Evolutionary conservation across 2,888 invertebrate species (phyloP), one percentile per base, ranked within the genome.

Genomic region (Crepidodera aurea): DNA sequence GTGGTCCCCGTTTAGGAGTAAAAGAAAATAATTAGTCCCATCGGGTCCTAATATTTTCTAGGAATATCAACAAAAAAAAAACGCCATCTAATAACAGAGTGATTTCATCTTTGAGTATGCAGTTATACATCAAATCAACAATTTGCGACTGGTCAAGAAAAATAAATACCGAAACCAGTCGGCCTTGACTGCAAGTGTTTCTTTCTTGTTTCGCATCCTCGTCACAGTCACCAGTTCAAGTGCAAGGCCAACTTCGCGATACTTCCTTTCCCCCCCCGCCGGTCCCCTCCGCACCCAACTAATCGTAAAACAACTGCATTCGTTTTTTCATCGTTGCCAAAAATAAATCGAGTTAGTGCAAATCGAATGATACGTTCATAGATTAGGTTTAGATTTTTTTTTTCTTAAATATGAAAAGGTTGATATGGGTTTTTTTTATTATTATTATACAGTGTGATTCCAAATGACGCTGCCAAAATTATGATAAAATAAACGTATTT

Each of bases 221-320:
- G 66, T 64, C 68, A 71, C 13, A 34, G 13, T 34, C 34, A 13
- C 12, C 34, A 34, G 78, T 77, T 78, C 78, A 78, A 78, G 78
- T 78, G 77, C 78, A 78, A 77, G 77, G 78, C 72, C 73, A 74
- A 68, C 57, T 25, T 66, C 69, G 34, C 34, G 67, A 60, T 64
- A 64, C 65, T 65, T 69, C 65, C 66, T 64, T 62, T 62, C 65
- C 44, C 40, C 51, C 51, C 37, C 29, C n/a, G 25, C 32, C 40
- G 54, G 44, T 32, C 37, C 22, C 13, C 13, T 16, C 18, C 34
- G 4, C n/a, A 32, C 2, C 7, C 32, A 13, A 34, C 34, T 34
- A 13, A 34, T 34, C 34, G 12, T 34, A 34, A 34, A 34, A 13
- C 34, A 34, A 34, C 34, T 34, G 34, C 34, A 34, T 12, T 34